Percentiles rank a stretch among this genome's conserved stretches.
phyloP scores from a whole-genome alignment of 2,888 invertebrate genomes.

The Watsonalla cultraria region DNA sequence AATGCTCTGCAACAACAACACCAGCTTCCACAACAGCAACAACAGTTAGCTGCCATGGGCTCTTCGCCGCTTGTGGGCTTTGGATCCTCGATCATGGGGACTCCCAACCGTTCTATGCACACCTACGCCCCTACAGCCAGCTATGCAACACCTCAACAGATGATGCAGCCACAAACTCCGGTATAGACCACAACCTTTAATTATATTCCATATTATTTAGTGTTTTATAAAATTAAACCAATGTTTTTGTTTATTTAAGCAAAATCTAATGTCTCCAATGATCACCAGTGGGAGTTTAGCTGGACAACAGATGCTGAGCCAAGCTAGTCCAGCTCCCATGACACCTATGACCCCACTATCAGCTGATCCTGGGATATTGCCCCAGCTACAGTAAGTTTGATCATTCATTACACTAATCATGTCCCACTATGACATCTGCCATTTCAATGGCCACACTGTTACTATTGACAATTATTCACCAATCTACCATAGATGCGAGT shows the following conservation, averaged over 20 bases:
- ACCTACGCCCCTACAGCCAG: slow-evolving; percentile 87
- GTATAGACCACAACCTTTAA: slow-evolving; percentile 59
- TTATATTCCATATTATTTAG: neutral
- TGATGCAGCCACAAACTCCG: slow-evolving; percentile 95
- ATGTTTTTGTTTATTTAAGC: slow-evolving; percentile 58
- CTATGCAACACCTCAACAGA: slow-evolving; percentile 88
- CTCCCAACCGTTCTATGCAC: slow-evolving; percentile 85
- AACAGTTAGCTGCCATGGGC: slow-evolving; percentile 74
- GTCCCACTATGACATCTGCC: no score
- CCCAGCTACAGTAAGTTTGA: slow-evolving; percentile 89
- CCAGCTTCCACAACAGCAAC: slow-evolving; percentile 84
- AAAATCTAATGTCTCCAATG: slow-evolving; percentile 92
- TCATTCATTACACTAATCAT: neutral
- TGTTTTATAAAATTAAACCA: slow-evolving; percentile 1
- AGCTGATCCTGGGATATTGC: slow-evolving; percentile 95
- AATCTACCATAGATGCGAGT: no score
- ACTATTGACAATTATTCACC: no score
- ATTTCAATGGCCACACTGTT: no score
- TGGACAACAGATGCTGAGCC: slow-evolving; percentile 80
- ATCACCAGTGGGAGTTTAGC: slow-evolving; percentile 79
- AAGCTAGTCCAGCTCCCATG: slow-evolving; percentile 87
- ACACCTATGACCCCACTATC: slow-evolving; percentile 95
- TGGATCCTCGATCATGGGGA: slow-evolving; percentile 80
- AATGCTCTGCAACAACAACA: slow-evolving; percentile 91
- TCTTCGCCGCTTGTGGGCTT: slow-evolving; percentile 80